These are phyloP conservation scores for Enteromius unitaeniatus DNA, from an alignment of 2,797 vertebrate species.

Conservation along the genomic window DNA sequence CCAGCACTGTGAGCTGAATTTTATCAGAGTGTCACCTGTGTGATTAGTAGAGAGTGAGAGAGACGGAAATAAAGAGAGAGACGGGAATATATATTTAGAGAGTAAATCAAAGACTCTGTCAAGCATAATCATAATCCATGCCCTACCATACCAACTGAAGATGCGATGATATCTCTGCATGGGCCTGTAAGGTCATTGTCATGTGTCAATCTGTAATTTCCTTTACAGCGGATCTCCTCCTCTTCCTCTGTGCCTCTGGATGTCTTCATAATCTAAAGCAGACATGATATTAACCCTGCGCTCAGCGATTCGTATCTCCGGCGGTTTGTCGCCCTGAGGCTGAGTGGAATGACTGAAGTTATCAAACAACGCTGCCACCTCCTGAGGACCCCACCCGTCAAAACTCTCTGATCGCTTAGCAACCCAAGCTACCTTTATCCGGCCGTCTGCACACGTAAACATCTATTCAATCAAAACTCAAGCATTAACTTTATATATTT, in stretches of 20 bases:
- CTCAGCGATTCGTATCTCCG: conserved; percentile 62
- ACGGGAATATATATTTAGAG: conserved; percentile 10
- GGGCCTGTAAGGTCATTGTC: conserved; percentile 59
- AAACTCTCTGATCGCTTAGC: conserved; percentile 53
- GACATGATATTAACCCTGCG: conserved; percentile 62
- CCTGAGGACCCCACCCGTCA: conserved; percentile 61
- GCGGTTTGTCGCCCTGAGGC: conserved; percentile 66
- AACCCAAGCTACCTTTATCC: conserved; percentile 39
- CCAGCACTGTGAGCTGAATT: conserved; percentile 45
- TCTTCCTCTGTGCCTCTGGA: conserved; percentile 50
- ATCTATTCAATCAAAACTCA: neutral
- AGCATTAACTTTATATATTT: no score
- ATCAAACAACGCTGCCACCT: conserved; percentile 62
- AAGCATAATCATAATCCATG: conserved; percentile 32
- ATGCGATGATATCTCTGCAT: conserved; percentile 34
- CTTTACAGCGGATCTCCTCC: conserved; percentile 3
- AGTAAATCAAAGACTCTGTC: conserved; percentile 24
- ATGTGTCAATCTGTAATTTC: conserved; percentile 65
- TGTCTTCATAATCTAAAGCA: conserved; percentile 61
- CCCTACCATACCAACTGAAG: conserved; percentile 26
- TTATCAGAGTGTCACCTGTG: conserved; percentile 57
- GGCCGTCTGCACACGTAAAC: conserved; percentile 7
- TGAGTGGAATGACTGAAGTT: conserved; percentile 62
- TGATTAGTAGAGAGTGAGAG: conserved; percentile 51
- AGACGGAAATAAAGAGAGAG: conserved; percentile 44